Evolutionary conservation across 2,113 vertebrate genomes (phyloP).

Genomic region (Xiphophorus maculatus): DNA sequence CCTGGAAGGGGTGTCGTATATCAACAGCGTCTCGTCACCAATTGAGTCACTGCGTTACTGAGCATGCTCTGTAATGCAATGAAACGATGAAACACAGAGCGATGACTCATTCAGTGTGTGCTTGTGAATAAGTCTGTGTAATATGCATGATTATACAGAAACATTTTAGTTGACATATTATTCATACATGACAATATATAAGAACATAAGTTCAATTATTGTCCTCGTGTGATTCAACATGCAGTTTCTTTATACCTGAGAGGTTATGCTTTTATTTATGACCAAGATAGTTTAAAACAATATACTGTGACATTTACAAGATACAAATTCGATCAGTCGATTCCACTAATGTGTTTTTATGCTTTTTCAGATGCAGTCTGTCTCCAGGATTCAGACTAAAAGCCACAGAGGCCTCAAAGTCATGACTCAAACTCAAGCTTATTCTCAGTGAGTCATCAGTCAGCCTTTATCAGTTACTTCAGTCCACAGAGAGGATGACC

Average conservation of each 20-base stretch:
- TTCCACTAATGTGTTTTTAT: background rate
- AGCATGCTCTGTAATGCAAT: slow-evolving; percentile 53
- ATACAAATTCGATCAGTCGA: slow-evolving; percentile 3
- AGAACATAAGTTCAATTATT: slow-evolving; percentile 4
- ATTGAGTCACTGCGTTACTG: slow-evolving; percentile 57
- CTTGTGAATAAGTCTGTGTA: slow-evolving; percentile 58
- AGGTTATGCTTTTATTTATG: slow-evolving; percentile 9
- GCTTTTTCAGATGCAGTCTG: slow-evolving; percentile 11
- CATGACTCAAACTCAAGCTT: slow-evolving; percentile 42
- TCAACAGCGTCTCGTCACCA: slow-evolving; percentile 24
- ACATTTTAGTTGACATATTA: slow-evolving; percentile 22
- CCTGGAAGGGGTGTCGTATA: slow-evolving; percentile 26
- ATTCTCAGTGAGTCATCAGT: slow-evolving; percentile 47
- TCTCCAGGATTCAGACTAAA: slow-evolving; percentile 28
- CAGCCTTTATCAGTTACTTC: slow-evolving; percentile 30
- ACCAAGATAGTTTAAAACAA: background rate
- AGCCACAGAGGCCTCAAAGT: slow-evolving; percentile 18
- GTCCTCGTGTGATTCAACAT: slow-evolving; percentile 8
- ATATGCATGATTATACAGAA: slow-evolving; percentile 55
- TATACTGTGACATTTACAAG: slow-evolving; percentile 7
- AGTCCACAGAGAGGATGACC: slow-evolving; percentile 15
- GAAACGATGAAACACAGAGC: slow-evolving; percentile 16
- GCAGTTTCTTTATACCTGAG: background rate
- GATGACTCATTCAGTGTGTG: slow-evolving; percentile 67
- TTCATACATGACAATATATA: slow-evolving; percentile 15